Conservation (phyloP, 2,797 vertebrate species). For the Helostoma temminkii region DNA sequence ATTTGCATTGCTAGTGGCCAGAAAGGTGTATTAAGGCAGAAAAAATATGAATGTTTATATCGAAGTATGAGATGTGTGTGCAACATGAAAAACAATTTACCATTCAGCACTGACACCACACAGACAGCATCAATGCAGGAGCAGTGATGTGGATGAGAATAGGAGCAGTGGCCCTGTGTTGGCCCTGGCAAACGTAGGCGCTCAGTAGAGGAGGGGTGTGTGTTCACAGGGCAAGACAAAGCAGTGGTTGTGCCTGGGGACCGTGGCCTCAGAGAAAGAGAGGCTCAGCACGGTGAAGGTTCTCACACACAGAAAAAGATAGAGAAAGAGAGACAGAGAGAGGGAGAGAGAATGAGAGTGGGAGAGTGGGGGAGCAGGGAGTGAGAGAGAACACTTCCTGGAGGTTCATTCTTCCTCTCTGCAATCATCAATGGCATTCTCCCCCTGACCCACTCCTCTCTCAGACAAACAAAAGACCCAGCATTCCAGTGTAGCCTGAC, state of each 20-base stretch:
- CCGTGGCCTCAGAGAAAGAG: conserved; percentile 82
- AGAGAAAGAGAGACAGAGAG: conserved; percentile 55
- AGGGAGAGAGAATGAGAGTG: conserved; percentile 74
- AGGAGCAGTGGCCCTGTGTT: conserved; percentile 78
- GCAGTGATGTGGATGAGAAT: conserved; percentile 79
- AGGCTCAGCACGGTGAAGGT: conserved; percentile 82
- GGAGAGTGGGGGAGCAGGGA: conserved; percentile 61
- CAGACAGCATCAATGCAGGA: conserved; percentile 65
- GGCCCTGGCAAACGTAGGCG: conserved; percentile 75
- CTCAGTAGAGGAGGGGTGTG: conserved; percentile 81
- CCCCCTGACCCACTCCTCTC: conserved; percentile 84
- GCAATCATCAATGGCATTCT: conserved; percentile 89
- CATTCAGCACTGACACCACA: conserved; percentile 51
- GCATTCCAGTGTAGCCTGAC: conserved; percentile 87
- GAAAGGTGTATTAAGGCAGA: background rate
- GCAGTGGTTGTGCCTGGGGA: conserved; percentile 87
- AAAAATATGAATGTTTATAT: conserved; percentile 24
- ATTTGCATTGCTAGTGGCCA: conserved; percentile 11
- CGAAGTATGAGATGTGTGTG: conserved; percentile 49
- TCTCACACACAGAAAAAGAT: conserved; percentile 83
- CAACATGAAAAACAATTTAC: conserved; percentile 59
- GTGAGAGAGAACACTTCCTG: conserved; percentile 84
- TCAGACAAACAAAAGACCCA: conserved; percentile 85
- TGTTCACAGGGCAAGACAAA: conserved; percentile 87
- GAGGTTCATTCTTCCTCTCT: conserved; percentile 87